These are phyloP conservation scores for Chamaea fasciata DNA, from an alignment of 2,113 vertebrate genomes.

Conservation along the genomic window DNA sequence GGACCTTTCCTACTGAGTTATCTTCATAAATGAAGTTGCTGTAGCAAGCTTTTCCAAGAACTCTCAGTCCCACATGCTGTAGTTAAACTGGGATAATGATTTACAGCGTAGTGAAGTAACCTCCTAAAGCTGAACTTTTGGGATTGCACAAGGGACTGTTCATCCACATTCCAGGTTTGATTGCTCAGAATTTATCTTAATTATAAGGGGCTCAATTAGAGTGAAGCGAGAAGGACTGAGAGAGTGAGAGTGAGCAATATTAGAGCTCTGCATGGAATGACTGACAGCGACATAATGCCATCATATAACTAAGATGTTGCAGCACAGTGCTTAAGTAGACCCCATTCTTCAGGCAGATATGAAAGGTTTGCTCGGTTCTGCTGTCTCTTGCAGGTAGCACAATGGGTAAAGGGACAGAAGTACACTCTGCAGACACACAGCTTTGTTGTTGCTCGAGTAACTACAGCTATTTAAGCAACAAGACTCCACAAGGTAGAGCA, in stretches of 20 bases:
- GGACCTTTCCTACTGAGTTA: constrained; percentile 1
- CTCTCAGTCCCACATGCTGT: background rate
- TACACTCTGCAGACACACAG: background rate
- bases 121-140: constrained; percentile 59
- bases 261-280: background rate
- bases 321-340: background rate
- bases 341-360: constrained; percentile 10
- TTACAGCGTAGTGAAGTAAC: constrained; percentile 51
- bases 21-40: constrained; percentile 44
- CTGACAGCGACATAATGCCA: constrained; percentile 37
- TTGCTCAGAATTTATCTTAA: constrained; percentile 61
- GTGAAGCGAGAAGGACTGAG: constrained; percentile 2
- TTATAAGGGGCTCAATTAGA: constrained; percentile 36
- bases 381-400: constrained; percentile 3
- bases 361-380: constrained; percentile 11
- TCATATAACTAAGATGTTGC: background rate
- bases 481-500: background rate
- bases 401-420: background rate
- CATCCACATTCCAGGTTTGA: constrained; percentile 59
- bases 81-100: constrained; percentile 52
- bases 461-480: constrained; percentile 16
- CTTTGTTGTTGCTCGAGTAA: background rate
- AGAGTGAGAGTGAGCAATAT: background rate
- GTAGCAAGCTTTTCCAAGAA: constrained; percentile 25
- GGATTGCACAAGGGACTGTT: constrained; percentile 57